Conservation (phyloP, 2,888 invertebrate genomes). For the Hoplodrina blanda region DNA sequence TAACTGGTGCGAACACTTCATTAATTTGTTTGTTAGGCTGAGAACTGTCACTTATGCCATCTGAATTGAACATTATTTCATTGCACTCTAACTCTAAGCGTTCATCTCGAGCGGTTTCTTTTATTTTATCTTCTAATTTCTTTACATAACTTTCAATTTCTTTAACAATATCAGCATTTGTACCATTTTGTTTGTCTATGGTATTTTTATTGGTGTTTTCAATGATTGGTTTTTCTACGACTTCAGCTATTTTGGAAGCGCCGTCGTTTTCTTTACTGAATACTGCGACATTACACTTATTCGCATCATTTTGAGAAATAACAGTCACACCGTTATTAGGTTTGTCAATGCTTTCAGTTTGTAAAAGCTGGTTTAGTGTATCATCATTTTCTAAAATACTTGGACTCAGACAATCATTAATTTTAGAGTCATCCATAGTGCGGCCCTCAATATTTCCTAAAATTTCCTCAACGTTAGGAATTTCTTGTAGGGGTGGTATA, state of each 20-base stretch:
- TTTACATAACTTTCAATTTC: conserved; percentile 56
- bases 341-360: neutral
- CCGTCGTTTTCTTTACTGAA: neutral
- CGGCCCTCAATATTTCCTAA: conserved; percentile 32
- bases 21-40: neutral
- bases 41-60: neutral
- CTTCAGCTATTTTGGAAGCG: neutral
- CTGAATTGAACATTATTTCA: conserved; percentile 35
- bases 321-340: neutral
- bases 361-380: conserved; percentile 21
- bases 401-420: conserved; percentile 27
- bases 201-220: conserved; percentile 10
- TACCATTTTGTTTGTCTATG: neutral
- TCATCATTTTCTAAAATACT: conserved; percentile 45
- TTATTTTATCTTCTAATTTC: conserved; percentile 38
- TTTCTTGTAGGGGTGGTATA: conserved; percentile 31
- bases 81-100: conserved; percentile 19
- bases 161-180: conserved; percentile 36
- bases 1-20: neutral
- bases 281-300: neutral
- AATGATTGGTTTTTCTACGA: neutral
- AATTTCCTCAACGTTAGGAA: conserved; percentile 41
- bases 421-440: neutral
- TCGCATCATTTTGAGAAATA: conserved; percentile 8
- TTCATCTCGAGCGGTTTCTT: conserved; percentile 21